A percentile compares a stretch with the other conserved stretches of the same genome.
Conservation (phyloP, 2,113 vertebrate species). For the Urocitellus parryii region DNA sequence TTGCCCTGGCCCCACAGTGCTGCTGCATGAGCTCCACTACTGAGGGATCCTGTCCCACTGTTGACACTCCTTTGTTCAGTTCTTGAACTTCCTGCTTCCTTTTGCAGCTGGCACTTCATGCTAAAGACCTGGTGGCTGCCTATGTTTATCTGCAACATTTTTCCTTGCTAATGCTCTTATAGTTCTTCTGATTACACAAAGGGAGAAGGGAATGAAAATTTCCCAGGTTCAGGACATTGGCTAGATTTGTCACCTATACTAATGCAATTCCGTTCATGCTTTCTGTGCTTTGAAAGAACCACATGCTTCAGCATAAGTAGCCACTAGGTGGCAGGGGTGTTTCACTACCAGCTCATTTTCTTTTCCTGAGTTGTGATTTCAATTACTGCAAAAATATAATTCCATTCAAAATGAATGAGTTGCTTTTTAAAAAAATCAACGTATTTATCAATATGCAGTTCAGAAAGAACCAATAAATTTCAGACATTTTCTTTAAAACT, state of each 20-base stretch:
- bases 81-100: background rate
- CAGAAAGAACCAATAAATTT: slow-evolving; percentile 33
- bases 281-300: background rate
- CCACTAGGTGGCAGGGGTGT: slow-evolving; percentile 78
- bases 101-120: background rate
- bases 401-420: slow-evolving; percentile 23
- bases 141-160: background rate
- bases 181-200: background rate
- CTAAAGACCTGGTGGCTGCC: background rate
- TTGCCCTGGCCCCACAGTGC: background rate
- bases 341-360: background rate
- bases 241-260: background rate
- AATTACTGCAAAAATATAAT: background rate
- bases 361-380: background rate
- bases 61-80: background rate
- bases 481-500: slow-evolving; percentile 55
- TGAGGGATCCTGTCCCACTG: background rate
- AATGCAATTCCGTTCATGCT: background rate
- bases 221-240: background rate
- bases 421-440: slow-evolving; percentile 23
- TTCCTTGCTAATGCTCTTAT: background rate
- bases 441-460: slow-evolving; percentile 44
- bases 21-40: background rate
- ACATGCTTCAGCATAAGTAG: background rate
- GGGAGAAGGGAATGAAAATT: background rate